Base-by-base conservation (phyloP, 2,888 invertebrate species). In the Toxonevra muliebris region DNA sequence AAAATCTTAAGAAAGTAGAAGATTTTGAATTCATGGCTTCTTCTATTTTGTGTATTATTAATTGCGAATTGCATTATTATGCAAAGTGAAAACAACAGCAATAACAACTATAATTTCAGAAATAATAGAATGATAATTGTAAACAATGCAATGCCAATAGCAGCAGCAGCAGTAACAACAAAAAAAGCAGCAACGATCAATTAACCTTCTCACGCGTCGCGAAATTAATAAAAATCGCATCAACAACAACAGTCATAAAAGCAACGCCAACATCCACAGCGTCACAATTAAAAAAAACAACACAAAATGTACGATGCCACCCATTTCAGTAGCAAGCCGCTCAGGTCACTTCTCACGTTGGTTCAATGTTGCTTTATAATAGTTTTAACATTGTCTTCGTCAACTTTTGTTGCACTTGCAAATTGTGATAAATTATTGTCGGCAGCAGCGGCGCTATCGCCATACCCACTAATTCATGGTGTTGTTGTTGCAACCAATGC, bases 101-200 rank as follows among this genome's bases (percentile, higher is more conserved):
- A 30, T 7, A 4, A 30, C 7, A n/a, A 30, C 30, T 30, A 2
- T 30, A 30, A 30, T 30, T 30, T 7, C 30, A 30, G 7, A 30
- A 30, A 30, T 30, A 30, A 30, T 7, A 30, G 3, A 30, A 30
- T 30, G 30, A 30, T 7, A 30, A 30, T 4, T 30, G 2, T 30
- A 30, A 2, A 2, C 30, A 7, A 30, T 30, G 30, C 30, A 48
- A 13, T 48, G 48, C 3, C 59, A 13, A 48, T 43, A 53, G 7
- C 61, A 52, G 12, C 62, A 54, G 12, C 65, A 54, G 43, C 64
- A 53, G n/a, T 55, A 43, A 58, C 61, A 50, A 54, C 20, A 63
- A 60, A 52, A 65, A 45, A 65, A 58, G 20, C 58, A 60, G 65
- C 43, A 63, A 54, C 53, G 68, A 70, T 43, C 70, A 71, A 68